These are phyloP conservation scores for Pimephales promelas DNA, from an alignment of 2,113 vertebrate species.

Conservation along the genomic window DNA sequence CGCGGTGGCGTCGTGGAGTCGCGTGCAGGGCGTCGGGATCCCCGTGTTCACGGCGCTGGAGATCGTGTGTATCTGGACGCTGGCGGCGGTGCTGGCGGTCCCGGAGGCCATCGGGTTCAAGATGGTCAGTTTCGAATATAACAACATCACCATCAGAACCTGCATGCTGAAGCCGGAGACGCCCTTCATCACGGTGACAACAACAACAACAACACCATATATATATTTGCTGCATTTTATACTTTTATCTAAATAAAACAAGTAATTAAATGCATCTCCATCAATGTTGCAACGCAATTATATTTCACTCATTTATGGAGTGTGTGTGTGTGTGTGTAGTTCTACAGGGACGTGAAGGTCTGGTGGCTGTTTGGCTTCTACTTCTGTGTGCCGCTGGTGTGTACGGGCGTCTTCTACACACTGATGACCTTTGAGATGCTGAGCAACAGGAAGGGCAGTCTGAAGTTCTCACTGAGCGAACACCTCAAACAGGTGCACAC, in stretches of 20 bases:
- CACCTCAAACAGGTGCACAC: constrained; percentile 90
- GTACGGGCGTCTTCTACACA: constrained; percentile 89
- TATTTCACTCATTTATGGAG: background rate
- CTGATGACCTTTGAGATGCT: constrained; percentile 95
- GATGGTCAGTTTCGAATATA: constrained; percentile 81
- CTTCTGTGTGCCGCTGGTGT: constrained; percentile 89
- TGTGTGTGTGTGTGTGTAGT: constrained; percentile 56
- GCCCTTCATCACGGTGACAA: constrained; percentile 82
- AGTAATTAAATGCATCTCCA: background rate
- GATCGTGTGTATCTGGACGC: constrained; percentile 89
- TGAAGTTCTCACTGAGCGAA: constrained; percentile 88
- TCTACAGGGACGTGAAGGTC: constrained; percentile 87
- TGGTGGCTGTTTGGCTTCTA: constrained; percentile 99
- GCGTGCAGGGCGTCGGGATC: constrained; percentile 89
- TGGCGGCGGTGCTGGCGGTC: constrained; percentile 86
- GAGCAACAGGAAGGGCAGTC: constrained; percentile 83
- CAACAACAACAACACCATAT: background rate
- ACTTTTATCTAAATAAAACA: background rate
- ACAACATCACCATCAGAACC: constrained; percentile 73
- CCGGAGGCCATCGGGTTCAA: constrained; percentile 90
- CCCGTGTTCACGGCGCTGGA: constrained; percentile 86
- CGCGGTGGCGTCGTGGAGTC: constrained; percentile 93
- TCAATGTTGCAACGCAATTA: background rate
- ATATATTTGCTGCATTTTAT: background rate
- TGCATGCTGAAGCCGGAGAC: constrained; percentile 86